Evolutionary conservation across 2,888 invertebrate genomes (phyloP).

Genomic region (Lithophane socia): DNA sequence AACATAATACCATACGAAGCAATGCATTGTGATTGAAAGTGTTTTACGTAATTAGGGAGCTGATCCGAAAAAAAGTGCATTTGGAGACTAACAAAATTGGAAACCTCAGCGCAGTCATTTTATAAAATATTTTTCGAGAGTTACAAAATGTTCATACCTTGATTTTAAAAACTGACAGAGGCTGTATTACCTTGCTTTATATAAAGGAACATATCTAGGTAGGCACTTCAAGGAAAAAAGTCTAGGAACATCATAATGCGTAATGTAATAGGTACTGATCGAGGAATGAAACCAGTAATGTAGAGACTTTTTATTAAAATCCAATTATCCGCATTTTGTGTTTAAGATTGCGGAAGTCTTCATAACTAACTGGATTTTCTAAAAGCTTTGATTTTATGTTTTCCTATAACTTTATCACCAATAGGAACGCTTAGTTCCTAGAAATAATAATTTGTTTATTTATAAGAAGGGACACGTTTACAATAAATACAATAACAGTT

Average conservation of each 20-base stretch:
- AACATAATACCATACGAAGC: too few species aligned
- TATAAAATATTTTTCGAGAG: not conserved
- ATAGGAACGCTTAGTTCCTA: not conserved
- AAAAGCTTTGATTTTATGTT: not conserved
- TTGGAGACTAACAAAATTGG: not conserved
- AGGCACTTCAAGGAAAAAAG: not conserved
- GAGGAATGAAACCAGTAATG: not conserved
- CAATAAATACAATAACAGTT: too few species aligned
- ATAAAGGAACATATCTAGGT: too few species aligned
- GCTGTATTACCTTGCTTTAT: not conserved
- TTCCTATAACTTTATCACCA: not conserved
- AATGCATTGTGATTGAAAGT: too few species aligned
- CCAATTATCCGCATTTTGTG: slow-evolving; percentile 14
- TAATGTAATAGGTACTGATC: not conserved
- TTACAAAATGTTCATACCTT: not conserved
- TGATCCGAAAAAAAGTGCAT: not conserved
- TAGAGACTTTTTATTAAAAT: not conserved
- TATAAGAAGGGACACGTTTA: too few species aligned
- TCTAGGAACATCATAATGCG: not conserved
- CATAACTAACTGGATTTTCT: not conserved
- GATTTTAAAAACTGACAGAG: not conserved
- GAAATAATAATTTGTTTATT: too few species aligned
- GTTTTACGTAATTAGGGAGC: too few species aligned
- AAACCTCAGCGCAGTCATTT: not conserved
- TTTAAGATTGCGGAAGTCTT: not conserved